phyloP scores from a whole-genome alignment of 2,888 invertebrate species.

The Cyrtodaria siliqua region DNA sequence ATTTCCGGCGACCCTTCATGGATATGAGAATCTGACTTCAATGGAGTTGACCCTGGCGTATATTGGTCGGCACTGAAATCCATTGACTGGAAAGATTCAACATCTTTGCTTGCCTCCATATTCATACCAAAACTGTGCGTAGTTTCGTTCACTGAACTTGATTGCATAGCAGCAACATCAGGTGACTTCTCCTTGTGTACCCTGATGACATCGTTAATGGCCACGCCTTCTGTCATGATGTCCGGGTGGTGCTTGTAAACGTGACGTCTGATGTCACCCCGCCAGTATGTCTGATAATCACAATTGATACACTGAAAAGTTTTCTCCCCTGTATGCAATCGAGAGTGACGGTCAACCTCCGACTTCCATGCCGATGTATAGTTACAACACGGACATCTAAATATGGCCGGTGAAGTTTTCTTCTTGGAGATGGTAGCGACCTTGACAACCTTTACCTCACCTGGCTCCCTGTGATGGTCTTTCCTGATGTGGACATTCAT shows the following conservation, averaged over 20 bases:
- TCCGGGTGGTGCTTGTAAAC: constrained; percentile 86
- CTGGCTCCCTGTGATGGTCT: constrained; percentile 88
- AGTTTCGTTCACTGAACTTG: no score
- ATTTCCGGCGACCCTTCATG: constrained; percentile 37
- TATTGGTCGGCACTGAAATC: no score
- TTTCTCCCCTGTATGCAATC: constrained; percentile 85
- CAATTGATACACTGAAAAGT: constrained; percentile 87
- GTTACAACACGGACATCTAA: constrained; percentile 90
- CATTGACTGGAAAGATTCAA: no score
- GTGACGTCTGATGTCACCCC: constrained; percentile 87
- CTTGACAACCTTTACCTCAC: constrained; percentile 68
- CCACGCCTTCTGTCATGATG: constrained; percentile 72
- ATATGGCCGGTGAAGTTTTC: constrained; percentile 82
- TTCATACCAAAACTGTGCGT: no score
- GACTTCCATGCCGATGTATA: constrained; percentile 86
- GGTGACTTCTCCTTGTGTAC: constrained; percentile 38
- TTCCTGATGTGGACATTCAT: constrained; percentile 90
- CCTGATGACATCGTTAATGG: constrained; percentile 72
- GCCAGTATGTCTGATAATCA: constrained; percentile 86
- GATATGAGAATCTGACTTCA: not conserved
- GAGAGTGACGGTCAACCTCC: constrained; percentile 86
- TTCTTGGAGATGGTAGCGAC: constrained; percentile 71
- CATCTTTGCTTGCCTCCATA: no score
- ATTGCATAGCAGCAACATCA: not conserved
- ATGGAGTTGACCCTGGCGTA: constrained; percentile 22